These are phyloP conservation scores for western clawed frog (Xenopus tropicalis) DNA, from an alignment of 2,113 vertebrate species.

Conservation along the genomic window DNA sequence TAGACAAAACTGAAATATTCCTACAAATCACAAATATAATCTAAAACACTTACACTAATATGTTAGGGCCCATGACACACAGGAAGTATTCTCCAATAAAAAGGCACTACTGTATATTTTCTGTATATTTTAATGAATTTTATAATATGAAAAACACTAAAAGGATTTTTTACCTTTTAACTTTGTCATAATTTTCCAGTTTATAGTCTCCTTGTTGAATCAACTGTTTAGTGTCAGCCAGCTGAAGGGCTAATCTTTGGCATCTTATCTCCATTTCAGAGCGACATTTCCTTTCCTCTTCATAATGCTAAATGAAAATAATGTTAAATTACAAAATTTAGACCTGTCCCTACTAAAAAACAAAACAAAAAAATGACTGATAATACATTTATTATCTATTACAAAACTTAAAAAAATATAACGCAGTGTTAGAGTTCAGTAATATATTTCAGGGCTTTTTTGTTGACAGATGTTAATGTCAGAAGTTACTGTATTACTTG, in stretches of 20 bases:
- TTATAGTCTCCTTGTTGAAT: slow-evolving; percentile 89
- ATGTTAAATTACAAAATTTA: neutral
- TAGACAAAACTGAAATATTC: too few species aligned
- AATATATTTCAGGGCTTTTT: too few species aligned
- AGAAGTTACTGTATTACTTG: too few species aligned
- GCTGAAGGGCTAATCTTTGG: slow-evolving; percentile 83
- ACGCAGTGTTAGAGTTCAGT: too few species aligned
- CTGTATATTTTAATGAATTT: too few species aligned
- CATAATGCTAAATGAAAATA: slow-evolving; percentile 72
- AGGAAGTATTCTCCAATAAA: too few species aligned
- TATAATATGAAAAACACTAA: neutral
- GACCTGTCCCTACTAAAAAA: neutral
- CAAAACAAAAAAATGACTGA: neutral
- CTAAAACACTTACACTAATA: too few species aligned
- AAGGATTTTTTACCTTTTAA: slow-evolving; percentile 72
- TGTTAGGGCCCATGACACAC: too few species aligned
- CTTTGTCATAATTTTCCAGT: slow-evolving; percentile 85
- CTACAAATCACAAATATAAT: too few species aligned
- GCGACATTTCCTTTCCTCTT: slow-evolving; percentile 77
- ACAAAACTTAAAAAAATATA: too few species aligned
- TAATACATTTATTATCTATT: neutral
- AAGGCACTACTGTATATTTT: too few species aligned
- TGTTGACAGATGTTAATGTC: too few species aligned
- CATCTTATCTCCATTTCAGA: slow-evolving; percentile 84
- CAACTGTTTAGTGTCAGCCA: slow-evolving; percentile 88